Base-by-base conservation (phyloP, 2,113 vertebrate genomes). In the Bagarius yarrelli region DNA sequence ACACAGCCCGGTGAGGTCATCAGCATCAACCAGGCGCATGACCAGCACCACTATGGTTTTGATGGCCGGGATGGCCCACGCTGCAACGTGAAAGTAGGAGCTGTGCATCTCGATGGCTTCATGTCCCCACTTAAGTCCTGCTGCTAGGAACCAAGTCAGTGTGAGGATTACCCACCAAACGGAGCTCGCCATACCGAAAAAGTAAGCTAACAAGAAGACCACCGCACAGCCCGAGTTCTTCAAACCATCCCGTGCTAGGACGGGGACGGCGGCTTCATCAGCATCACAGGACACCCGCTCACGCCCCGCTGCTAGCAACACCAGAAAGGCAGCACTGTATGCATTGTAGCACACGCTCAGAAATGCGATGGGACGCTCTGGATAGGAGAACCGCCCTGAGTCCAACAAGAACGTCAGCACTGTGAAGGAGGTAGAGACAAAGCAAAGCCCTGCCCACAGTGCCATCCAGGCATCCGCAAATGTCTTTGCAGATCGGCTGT, bases 141-240 rank as follows among this genome's bases (percentile, higher is more conserved):
- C 98, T 2, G 98, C 96, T 89, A 99, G 90, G 91, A 99, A 99
- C 98, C 98, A 99, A 0, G 98, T 99, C 82, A 99, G 88, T 34
- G 98, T 99, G 86, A 99, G 93, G 84, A 99, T 97, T 83, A 99
- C 98, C 98, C 98, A 99, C 98, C 98, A 99, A 89, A 99, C 96
- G 85, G 98, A 99, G 92, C 97, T 98, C 70, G 98, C 97, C 98
- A 99, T 99, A 89, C 98, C 97, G 44, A 99, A 99, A 93, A 99
- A 99, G 90, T 99, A 99, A 92, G 98, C 95, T 83, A 99, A 94
- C 87, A 99, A 94, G 92, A 99, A 99, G 92, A 99, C 98, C 79
- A 99, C 98, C 84, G 98, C 97, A 88, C 98, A 99, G 89, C 98
- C 96, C 40, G 98, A 99, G 93, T 98, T 99, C 92, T 99, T 99